These are phyloP conservation scores for Diarsia dahlii DNA, from an alignment of 2,888 invertebrate genomes.

Conservation along the genomic window DNA sequence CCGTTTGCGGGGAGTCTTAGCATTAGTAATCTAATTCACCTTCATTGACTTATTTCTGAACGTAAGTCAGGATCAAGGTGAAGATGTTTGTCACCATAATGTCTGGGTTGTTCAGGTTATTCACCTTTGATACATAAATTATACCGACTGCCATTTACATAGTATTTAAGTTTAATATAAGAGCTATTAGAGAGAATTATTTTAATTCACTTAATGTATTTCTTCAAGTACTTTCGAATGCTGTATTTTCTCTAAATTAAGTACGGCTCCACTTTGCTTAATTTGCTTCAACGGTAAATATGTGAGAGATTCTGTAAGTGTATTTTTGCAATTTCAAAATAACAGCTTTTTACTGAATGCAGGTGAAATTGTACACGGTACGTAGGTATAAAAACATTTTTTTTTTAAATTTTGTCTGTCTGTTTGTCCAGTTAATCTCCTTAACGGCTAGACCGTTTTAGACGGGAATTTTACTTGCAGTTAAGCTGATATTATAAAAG, in stretches of 20 bases:
- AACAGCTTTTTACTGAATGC: no score
- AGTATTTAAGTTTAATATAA: neutral
- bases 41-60: constrained; percentile 16
- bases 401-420: no score
- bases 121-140: neutral
- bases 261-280: neutral
- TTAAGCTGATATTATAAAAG: no score
- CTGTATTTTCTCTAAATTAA: neutral
- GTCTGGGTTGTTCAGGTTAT: constrained; percentile 11
- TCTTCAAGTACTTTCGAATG: neutral
- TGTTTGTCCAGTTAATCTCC: no score
- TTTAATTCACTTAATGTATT: neutral
- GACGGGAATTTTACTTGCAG: no score
- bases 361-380: no score
- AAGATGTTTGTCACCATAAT: constrained; percentile 6
- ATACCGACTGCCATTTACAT: constrained; percentile 8
- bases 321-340: no score
- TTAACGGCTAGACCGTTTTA: no score
- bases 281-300: neutral
- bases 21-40: neutral
- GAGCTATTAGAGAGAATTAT: neutral
- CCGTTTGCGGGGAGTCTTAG: no score
- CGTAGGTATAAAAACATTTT: no score
- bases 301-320: neutral
- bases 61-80: neutral